A percentile compares a stretch with the other conserved stretches of the same genome.
These are phyloP conservation scores for Podarcis raffonei DNA, from an alignment of 2,113 vertebrate genomes.

Conservation along the genomic window DNA sequence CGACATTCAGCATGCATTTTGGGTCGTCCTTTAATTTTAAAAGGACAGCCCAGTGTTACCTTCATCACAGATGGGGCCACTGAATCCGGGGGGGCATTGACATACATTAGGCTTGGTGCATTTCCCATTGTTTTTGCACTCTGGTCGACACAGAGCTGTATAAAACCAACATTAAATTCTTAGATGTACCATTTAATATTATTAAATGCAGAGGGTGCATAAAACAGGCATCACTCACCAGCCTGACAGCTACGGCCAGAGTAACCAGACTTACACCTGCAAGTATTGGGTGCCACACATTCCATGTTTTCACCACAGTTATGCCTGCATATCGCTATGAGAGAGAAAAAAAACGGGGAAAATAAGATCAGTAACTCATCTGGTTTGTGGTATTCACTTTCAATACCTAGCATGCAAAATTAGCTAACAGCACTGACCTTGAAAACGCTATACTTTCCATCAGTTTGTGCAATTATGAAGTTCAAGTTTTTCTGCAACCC, in stretches of 20 bases:
- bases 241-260: constrained; percentile 84
- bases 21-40: not conserved
- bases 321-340: constrained; percentile 85
- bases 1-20: not conserved
- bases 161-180: constrained; percentile 51
- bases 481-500: not conserved
- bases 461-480: not conserved
- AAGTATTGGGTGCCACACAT: constrained; percentile 85
- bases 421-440: not conserved
- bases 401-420: not conserved
- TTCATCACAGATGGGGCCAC: constrained; percentile 83
- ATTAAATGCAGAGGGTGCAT: constrained; percentile 21
- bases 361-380: constrained; percentile 12
- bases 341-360: constrained; percentile 49
- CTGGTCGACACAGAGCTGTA: constrained; percentile 85
- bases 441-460: constrained; percentile 21
- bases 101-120: constrained; percentile 85
- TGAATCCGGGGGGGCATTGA: constrained; percentile 80
- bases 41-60: constrained; percentile 70
- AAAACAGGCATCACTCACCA: constrained; percentile 76
- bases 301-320: constrained; percentile 86
- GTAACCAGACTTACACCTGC: constrained; percentile 87
- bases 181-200: constrained; percentile 26
- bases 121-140: constrained; percentile 88
- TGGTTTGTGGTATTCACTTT: not conserved